Base-by-base conservation (phyloP, 2,797 vertebrate genomes). In the Tenualosa ilisha region DNA sequence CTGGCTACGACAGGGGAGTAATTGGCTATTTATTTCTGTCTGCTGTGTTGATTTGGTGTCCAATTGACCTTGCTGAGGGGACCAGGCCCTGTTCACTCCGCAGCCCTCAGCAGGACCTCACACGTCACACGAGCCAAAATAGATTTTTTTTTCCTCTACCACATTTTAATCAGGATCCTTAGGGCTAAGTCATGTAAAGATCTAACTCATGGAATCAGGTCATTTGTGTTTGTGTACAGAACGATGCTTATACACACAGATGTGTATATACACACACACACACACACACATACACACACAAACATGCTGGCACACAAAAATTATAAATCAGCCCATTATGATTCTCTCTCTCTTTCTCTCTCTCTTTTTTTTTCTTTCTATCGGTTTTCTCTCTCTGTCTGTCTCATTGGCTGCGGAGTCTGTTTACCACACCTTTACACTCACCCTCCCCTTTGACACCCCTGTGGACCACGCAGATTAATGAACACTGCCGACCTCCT, bases 141-240 rank as follows among this genome's bases (percentile, higher is more conserved):
- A 31, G 63, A 68, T 84, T 85, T 82, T 79, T 82, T 79, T 88
- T 84, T 84, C 49, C 53, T 17, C 53, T 4, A 49, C 53, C 53
- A 54, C 72, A 26, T 68, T 88, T 83, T 72, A 54, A 51, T 72
- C 15, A 54, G 53, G 82, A 85, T 87, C 37, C 75, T 81, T 86
- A 24, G 26, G 56, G 82, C 49, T 88, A 72, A 83, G 88, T 86
- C 82, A 85, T 54, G 53, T 89, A 89, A 88, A 88, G 86, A 83
- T 59, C 82, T 87, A 88, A 86, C 83, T 86, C 85, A 86, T 61
- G 40, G 86, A 88, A 83, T 68, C 81, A 81, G 81, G 54, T 84
- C 86, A 17, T 43, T 17, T 75, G 31, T 75, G 68, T 12, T 68
- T 49, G 46, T 49, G 7, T 49, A 8, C 3, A 49, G 4, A 49